A percentile compares a stretch with the other conserved stretches of the same genome.
Evolutionary conservation across 1,140 invertebrate species (phyloP).

Genomic region (Drosophila virilis): DNA sequence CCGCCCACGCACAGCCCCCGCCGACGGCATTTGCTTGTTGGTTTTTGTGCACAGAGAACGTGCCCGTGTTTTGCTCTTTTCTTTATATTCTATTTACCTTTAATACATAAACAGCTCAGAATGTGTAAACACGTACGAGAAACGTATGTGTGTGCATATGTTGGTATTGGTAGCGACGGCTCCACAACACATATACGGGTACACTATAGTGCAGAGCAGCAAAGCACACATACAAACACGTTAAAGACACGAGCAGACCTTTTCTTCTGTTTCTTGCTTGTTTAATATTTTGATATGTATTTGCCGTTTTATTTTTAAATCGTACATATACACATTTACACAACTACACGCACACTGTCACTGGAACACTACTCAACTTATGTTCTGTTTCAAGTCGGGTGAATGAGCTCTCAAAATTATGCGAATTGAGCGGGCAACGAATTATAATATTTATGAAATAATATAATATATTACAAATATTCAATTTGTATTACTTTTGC

Average conservation of each 20-base stretch:
- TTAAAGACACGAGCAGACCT: constrained; percentile 26
- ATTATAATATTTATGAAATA: constrained; percentile 16
- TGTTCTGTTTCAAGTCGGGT: constrained; percentile 2
- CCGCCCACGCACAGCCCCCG: constrained; percentile 46
- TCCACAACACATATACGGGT: constrained; percentile 19
- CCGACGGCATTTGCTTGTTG: constrained; percentile 38
- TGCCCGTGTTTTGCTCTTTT: constrained; percentile 55
- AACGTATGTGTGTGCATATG: constrained; percentile 49
- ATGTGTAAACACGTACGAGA: constrained; percentile 64
- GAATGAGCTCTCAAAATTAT: background rate
- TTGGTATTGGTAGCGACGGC: constrained; percentile 40
- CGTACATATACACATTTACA: constrained; percentile 39
- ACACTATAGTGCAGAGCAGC: constrained; percentile 36
- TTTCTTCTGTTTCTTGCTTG: constrained; percentile 56
- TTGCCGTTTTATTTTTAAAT: constrained; percentile 80
- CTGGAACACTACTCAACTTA: constrained; percentile 21
- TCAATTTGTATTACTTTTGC: constrained; percentile 12
- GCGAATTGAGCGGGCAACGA: constrained; percentile 7
- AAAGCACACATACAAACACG: constrained; percentile 21
- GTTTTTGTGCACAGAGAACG: constrained; percentile 44
- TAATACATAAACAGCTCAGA: constrained; percentile 62
- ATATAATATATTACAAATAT: background rate
- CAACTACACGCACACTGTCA: constrained; percentile 19
- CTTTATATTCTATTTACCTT: constrained; percentile 76
- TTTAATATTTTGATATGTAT: constrained; percentile 76